phyloP scores from a whole-genome alignment of 2,888 invertebrate genomes.

The Scaptomyza parva region DNA sequence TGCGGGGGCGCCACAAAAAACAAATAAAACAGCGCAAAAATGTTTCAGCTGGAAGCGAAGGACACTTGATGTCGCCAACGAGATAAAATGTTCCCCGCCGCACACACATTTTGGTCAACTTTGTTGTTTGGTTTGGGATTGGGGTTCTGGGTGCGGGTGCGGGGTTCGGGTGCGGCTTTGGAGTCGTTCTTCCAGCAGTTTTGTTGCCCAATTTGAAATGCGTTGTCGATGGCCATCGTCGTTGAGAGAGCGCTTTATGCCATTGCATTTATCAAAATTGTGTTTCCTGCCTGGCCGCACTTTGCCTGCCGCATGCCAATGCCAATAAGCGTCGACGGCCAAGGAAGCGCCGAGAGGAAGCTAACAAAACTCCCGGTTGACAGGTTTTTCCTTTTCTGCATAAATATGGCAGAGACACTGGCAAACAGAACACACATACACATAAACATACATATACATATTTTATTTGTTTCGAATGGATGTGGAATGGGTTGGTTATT shows the following conservation, averaged over 20 bases:
- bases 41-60: slow-evolving; percentile 49
- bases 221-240: slow-evolving; percentile 69
- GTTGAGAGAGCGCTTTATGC: slow-evolving; percentile 26
- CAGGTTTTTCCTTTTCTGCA: neutral
- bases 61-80: slow-evolving; percentile 69
- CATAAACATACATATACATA: slow-evolving; percentile 31
- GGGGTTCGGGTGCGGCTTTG: neutral
- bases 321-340: slow-evolving; percentile 34
- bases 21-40: slow-evolving; percentile 66
- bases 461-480: slow-evolving; percentile 36
- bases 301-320: too few relatives aligned
- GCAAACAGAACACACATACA: slow-evolving; percentile 14
- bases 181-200: slow-evolving; percentile 5
- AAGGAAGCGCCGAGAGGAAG: slow-evolving; percentile 33
- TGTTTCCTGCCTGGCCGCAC: slow-evolving; percentile 60
- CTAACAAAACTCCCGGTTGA: neutral
- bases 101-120: slow-evolving; percentile 4
- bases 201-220: slow-evolving; percentile 66
- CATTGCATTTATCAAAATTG: slow-evolving; percentile 74
- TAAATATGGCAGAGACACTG: slow-evolving; percentile 6
- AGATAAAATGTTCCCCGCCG: slow-evolving; percentile 60
- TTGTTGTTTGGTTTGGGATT: too few relatives aligned
- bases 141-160: neutral
- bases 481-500: neutral
- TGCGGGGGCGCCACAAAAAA: slow-evolving; percentile 32